Evolutionary conservation across 2,797 vertebrate species (phyloP).

Genomic region (Macrochelys suwanniensis): DNA sequence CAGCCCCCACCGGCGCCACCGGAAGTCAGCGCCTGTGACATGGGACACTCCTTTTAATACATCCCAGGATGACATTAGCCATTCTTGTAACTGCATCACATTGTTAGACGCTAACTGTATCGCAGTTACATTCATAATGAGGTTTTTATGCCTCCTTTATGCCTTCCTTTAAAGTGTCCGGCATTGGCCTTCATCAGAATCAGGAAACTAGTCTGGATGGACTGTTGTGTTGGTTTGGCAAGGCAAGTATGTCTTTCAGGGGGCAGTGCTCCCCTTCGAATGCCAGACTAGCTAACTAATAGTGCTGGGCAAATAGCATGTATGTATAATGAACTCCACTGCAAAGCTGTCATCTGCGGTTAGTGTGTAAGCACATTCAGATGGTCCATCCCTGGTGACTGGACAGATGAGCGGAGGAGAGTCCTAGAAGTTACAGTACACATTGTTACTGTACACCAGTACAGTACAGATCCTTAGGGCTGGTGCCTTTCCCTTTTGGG

Average conservation of each 20-base stretch:
- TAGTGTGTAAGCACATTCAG: neutral
- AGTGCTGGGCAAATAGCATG: neutral
- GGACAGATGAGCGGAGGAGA: neutral
- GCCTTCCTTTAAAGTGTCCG: neutral
- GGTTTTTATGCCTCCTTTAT: neutral
- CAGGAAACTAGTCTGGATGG: neutral
- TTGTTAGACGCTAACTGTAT: neutral
- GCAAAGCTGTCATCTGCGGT: neutral
- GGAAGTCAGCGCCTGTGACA: no score
- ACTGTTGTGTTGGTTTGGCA: neutral
- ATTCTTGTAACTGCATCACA: neutral
- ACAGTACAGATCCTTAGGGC: neutral
- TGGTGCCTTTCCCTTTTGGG: neutral
- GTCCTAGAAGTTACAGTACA: accelerated
- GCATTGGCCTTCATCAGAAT: neutral
- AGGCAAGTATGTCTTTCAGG: neutral
- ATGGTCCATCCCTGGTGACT: neutral
- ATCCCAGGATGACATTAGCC: neutral
- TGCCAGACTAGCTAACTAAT: neutral
- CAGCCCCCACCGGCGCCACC: no score
- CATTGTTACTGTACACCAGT: accelerated
- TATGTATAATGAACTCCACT: neutral
- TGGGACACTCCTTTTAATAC: neutral
- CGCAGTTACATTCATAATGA: neutral
- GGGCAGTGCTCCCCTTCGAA: neutral